Percentiles rank a stretch among this genome's conserved stretches.
These are phyloP conservation scores for Coccyzus lansbergi DNA, from an alignment of 2,797 vertebrate species.

Conservation along the genomic window DNA sequence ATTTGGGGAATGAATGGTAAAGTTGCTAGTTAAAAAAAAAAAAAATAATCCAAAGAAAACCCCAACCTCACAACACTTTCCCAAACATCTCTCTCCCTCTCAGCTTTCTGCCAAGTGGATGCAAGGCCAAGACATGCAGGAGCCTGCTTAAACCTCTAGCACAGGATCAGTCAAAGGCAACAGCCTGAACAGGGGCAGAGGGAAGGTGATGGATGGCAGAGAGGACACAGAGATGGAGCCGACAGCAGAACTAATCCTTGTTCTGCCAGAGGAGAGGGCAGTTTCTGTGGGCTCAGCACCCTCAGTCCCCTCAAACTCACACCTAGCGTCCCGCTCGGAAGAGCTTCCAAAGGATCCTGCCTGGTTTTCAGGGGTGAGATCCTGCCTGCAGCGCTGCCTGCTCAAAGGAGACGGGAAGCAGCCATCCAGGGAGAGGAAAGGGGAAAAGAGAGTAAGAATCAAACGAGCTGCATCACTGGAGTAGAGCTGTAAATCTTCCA, in stretches of 20 bases:
- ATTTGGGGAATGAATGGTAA: conserved; percentile 52
- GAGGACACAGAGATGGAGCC: neutral
- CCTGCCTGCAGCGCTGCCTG: neutral
- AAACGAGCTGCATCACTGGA: neutral
- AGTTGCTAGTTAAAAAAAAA: neutral
- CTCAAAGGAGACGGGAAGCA: neutral
- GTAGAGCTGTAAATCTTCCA: neutral
- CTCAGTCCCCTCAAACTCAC: neutral
- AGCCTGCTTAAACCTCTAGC: conserved; percentile 19
- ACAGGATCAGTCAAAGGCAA: neutral
- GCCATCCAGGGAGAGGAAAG: neutral
- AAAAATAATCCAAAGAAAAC: accelerated
- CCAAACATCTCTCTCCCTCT: neutral
- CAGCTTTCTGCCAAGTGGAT: conserved; percentile 34
- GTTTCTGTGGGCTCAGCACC: neutral
- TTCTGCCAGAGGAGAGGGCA: neutral
- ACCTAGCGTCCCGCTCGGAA: neutral
- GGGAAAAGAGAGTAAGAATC: neutral
- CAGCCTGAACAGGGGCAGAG: neutral
- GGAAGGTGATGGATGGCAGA: neutral
- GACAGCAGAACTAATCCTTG: neutral
- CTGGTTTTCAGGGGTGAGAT: neutral
- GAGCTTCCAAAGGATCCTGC: neutral
- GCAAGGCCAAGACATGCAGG: conserved; percentile 21
- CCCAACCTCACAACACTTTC: neutral